Base-by-base conservation (phyloP, 1,140 invertebrate species). In the Tenebrio molitor region DNA sequence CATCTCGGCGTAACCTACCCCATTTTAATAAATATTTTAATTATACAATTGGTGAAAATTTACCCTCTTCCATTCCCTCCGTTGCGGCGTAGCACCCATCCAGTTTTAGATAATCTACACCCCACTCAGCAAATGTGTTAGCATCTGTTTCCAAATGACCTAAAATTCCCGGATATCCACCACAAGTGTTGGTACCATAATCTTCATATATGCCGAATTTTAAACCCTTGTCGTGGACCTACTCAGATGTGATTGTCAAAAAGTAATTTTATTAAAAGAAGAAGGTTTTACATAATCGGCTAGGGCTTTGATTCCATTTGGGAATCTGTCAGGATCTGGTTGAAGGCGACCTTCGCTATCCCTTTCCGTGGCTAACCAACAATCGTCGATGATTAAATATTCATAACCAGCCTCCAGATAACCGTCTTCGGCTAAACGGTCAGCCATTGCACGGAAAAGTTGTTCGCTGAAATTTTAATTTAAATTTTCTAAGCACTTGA, bases 201-300 rank as follows among this genome's bases (percentile, higher is more conserved):
- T 96, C 94, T 82, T 93, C 91, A 84, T 97, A 97, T 75, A 96
- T 91, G 0, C 94, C 95, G 78, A 97, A 91, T 83, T 95, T 95
- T 5, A 97, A 82, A 0, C 93, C 93, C 80, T 87, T 88, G 5
- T 81, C 79, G 77, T 96, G 95, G 50, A 96, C 85, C 93, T 95
- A n/a, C n/a, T n/a, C n/a, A n/a, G n/a, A n/a, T n/a, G n/a, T n/a
- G n/a, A n/a, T n/a, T n/a, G n/a, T n/a, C n/a, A n/a, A n/a, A n/a
- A n/a, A n/a, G n/a, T n/a, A n/a, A n/a, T n/a, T n/a, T n/a, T n/a
- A n/a, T n/a, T n/a, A n/a, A n/a, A n/a, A n/a, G n/a, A n/a, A n/a
- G n/a, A n/a, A n/a, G n/a, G n/a, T n/a, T n/a, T 39, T 85, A 96
- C 94, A 87, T 95, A 95, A 83, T 94, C 89, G 41, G 92, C 87